Evolutionary conservation across 1,140 invertebrate species (phyloP), one percentile per base, ranked within the genome.

Genomic region (Aporrectodea caliginosa): DNA sequence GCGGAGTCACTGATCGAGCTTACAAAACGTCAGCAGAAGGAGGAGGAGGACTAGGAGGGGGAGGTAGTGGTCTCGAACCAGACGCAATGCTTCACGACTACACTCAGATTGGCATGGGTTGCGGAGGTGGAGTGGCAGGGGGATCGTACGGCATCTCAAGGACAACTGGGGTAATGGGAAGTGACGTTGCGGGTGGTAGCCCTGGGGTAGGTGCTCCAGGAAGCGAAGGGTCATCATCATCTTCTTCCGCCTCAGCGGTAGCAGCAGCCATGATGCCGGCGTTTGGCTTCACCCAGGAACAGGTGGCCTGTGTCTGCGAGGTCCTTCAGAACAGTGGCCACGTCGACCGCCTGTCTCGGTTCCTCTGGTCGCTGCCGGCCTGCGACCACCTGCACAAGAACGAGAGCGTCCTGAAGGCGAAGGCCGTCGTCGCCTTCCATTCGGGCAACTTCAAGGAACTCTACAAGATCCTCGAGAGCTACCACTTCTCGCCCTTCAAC

Each of bases 291-390:
- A 98, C 97, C 79, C 96, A 98, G 90, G 97, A 99, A 89, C 97
- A 99, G 89, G 96, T 99, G 82, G 96, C 97, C 77, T 98, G 96
- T 88, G 96, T 99, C 70, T 99, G 97, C 89, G 97, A 98, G 92
- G 96, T 98, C 69, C 92, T 99, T 16, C 95, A 98, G 89, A 96
- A 98, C 89, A 95, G 95, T n/a, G 96, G 96, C 43, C 97, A 98
- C 90, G 95, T 98, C 83, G 96, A 98, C 88, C 90, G 96, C 79
- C 91, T 99, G 68, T 95, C 95, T 43, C 90, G 96, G 84, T 99
- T 99, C 89, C 91, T 99, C 43, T 99, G 98, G 98, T 98, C 97
- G n/a, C 90, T 99, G 81, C 97, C 98, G 29, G 94, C 94, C 77
- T 98, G 96, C 90, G 95, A 97, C 87, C 93, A 97, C 86, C 92